phyloP scores from a whole-genome alignment of 2,888 invertebrate species.

The Plagodis dolabraria region DNA sequence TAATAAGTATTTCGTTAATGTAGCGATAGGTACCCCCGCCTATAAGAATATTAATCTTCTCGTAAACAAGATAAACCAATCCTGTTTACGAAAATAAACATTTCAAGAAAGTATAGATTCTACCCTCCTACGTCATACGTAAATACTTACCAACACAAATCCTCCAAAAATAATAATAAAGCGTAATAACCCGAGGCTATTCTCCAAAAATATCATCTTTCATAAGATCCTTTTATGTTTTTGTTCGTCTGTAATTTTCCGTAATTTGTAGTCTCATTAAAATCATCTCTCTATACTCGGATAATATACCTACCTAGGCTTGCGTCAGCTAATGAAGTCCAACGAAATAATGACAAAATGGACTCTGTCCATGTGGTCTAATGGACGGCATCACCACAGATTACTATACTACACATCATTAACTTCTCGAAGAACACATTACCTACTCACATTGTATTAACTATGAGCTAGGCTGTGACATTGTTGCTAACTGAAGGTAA shows the following conservation, averaged over 20 bases:
- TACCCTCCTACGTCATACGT: too few relatives aligned
- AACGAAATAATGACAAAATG: conserved; percentile 14
- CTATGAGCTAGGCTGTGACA: conserved; percentile 2
- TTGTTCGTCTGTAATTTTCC: conserved; percentile 10
- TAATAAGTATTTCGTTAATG: too few relatives aligned
- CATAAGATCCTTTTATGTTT: conserved; percentile 6
- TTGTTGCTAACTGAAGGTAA: neutral
- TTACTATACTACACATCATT: neutral
- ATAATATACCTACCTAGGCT: conserved; percentile 15
- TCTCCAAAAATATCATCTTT: conserved; percentile 1
- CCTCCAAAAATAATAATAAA: too few relatives aligned
- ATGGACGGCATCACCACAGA: neutral
- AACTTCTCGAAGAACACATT: neutral
- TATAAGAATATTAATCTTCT: too few relatives aligned
- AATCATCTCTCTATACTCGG: conserved; percentile 11
- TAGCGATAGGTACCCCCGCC: too few relatives aligned
- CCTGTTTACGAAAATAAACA: too few relatives aligned
- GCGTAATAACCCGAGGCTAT: too few relatives aligned
- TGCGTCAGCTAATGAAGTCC: conserved; percentile 17
- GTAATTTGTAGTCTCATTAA: conserved; percentile 9
- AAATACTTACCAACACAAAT: too few relatives aligned
- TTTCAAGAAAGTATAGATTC: too few relatives aligned
- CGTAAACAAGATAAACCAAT: too few relatives aligned
- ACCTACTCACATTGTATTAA: neutral
- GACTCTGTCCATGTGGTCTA: conserved; percentile 4